Evolutionary conservation across 2,888 invertebrate genomes (phyloP).

Genomic region (Lasioglossum villosulum): DNA sequence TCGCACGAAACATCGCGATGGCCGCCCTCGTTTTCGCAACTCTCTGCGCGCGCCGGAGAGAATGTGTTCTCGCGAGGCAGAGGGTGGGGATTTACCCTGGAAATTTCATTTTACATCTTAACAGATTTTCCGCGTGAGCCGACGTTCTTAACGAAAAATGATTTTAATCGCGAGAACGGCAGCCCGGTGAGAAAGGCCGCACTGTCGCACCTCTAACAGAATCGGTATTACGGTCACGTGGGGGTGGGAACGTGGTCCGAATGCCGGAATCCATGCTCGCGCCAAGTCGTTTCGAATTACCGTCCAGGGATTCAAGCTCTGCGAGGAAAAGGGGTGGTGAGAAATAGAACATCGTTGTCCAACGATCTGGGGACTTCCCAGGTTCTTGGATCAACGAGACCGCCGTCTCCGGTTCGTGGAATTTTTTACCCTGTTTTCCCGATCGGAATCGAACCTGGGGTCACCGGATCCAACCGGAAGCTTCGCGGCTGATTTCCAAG

Average conservation of each 20-base stretch:
- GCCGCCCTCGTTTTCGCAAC: background rate
- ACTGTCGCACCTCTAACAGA: background rate
- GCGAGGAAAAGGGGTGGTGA: conserved; percentile 3
- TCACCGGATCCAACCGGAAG: background rate
- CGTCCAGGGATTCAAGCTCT: conserved; percentile 43
- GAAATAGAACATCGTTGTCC: conserved; percentile 11
- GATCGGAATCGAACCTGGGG: background rate
- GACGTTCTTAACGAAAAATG: conserved; percentile 59
- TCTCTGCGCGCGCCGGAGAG: background rate
- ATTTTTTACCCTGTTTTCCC: background rate
- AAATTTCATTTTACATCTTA: conserved; percentile 50
- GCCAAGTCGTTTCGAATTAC: conserved; percentile 38
- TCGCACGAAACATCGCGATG: background rate
- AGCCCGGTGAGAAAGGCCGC: conserved; percentile 14
- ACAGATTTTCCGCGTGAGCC: conserved; percentile 21
- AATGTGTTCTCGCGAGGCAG: background rate
- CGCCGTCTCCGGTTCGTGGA: background rate
- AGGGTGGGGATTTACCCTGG: background rate
- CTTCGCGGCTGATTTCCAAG: background rate
- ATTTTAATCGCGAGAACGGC: conserved; percentile 60
- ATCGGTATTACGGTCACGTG: conserved; percentile 65
- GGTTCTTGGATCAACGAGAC: background rate
- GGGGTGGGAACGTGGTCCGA: conserved; percentile 62
- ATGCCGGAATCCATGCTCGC: conserved; percentile 37
- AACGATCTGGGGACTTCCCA: background rate